A percentile compares a stretch with the other conserved stretches of the same genome.
phyloP scores from a whole-genome alignment of 2,797 vertebrate genomes.

The Chaetodon trifasciatus region DNA sequence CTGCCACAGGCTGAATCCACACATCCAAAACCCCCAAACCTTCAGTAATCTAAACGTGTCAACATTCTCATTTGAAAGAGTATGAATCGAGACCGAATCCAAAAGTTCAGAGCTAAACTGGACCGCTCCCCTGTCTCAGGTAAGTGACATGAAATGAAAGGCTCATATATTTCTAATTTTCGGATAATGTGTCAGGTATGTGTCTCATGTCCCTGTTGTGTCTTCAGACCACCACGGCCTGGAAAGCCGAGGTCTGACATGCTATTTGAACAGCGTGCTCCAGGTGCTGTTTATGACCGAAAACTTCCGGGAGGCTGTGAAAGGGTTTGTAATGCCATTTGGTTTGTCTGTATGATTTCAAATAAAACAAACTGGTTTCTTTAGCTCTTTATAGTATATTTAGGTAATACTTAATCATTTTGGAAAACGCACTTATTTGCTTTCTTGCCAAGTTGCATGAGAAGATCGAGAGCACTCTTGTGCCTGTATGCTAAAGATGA shows the following conservation, averaged over 20 bases:
- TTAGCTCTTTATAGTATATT: neutral
- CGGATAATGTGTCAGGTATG: neutral
- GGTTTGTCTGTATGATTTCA: neutral
- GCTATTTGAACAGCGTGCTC: conserved; percentile 83
- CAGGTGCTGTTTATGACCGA: conserved; percentile 84
- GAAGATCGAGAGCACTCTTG: neutral
- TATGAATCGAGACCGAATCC: conserved; percentile 27
- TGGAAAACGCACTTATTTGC: neutral
- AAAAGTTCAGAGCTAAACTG: conserved; percentile 35
- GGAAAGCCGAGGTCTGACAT: conserved; percentile 81
- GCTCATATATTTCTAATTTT: neutral
- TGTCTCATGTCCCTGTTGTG: neutral
- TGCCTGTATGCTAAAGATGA: neutral
- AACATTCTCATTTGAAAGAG: neutral
- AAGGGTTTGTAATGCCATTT: conserved; percentile 51
- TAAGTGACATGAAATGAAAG: conserved; percentile 6
- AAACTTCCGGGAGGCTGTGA: conserved; percentile 73
- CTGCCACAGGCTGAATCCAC: conserved; percentile 13
- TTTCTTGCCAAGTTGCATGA: no score
- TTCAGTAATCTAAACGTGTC: conserved; percentile 19
- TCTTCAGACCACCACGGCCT: conserved; percentile 74
- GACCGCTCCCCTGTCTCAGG: conserved; percentile 49
- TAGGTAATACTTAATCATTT: neutral
- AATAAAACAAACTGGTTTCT: no score
- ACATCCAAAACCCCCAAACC: neutral